These are phyloP conservation scores for Anser cygnoides DNA, from an alignment of 2,113 vertebrate genomes.

Conservation along the genomic window DNA sequence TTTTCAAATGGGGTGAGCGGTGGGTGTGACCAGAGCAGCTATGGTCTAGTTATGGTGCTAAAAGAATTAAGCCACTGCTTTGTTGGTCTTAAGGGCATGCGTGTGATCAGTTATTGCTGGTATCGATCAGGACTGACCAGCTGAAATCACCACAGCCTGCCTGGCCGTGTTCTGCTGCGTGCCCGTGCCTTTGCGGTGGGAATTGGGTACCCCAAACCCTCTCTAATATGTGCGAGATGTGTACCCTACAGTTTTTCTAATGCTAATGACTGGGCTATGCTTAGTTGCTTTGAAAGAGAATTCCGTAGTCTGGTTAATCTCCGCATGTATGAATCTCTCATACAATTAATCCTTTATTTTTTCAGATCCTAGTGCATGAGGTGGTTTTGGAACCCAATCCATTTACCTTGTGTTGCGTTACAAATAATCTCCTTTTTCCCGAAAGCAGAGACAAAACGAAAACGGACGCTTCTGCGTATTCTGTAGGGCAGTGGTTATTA, in stretches of 20 bases:
- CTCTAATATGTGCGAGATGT: neutral
- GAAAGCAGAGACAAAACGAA: neutral
- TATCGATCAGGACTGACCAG: neutral
- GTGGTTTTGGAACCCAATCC: conserved; percentile 13
- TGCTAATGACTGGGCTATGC: conserved; percentile 24
- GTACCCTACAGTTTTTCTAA: conserved; percentile 18
- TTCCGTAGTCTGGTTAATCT: conserved; percentile 40
- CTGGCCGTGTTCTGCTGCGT: neutral
- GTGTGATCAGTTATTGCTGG: neutral
- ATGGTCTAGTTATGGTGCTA: neutral
- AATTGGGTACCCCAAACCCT: neutral
- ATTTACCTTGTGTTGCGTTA: neutral
- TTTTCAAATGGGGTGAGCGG: neutral
- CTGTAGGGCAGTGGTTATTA: neutral
- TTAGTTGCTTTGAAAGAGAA: neutral
- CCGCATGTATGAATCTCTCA: neutral
- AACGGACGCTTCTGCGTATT: neutral
- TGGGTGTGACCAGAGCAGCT: neutral
- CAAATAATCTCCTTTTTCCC: neutral
- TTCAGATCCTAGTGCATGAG: neutral
- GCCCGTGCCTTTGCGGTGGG: rapidly evolving
- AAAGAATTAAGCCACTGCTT: neutral
- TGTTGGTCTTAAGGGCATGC: rapidly evolving
- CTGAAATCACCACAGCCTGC: neutral
- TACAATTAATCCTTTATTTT: conserved; percentile 30